phyloP scores from a whole-genome alignment of 2,888 invertebrate species.

The Tridacna gigas region DNA sequence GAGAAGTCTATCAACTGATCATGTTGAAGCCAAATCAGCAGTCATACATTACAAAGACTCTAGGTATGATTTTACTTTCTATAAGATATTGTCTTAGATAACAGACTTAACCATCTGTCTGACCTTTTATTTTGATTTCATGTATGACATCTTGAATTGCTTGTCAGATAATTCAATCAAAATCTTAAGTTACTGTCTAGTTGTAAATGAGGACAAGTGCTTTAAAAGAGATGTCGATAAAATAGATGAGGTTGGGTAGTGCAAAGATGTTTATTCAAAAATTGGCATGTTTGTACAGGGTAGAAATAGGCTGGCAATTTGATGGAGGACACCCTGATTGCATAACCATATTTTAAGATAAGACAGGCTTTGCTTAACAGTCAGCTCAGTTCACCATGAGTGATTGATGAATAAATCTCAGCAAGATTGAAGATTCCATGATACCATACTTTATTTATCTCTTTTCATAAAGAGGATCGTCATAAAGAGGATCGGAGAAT shows the following conservation, averaged over 20 bases:
- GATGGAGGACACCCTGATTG: slow-evolving; percentile 6
- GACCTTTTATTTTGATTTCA: too few relatives aligned
- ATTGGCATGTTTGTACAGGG: slow-evolving; percentile 12
- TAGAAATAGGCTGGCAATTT: slow-evolving; percentile 1
- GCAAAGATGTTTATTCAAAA: background rate
- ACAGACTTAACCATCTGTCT: too few relatives aligned
- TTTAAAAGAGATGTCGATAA: too few relatives aligned
- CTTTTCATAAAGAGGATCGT: background rate
- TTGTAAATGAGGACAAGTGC: too few relatives aligned
- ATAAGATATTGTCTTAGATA: too few relatives aligned
- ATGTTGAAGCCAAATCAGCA: slow-evolving; percentile 70
- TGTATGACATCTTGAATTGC: too few relatives aligned
- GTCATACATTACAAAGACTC: slow-evolving; percentile 59
- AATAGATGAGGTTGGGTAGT: background rate
- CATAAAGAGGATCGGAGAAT: background rate
- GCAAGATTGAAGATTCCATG: slow-evolving; percentile 10
- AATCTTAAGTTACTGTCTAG: too few relatives aligned
- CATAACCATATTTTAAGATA: slow-evolving; percentile 16
- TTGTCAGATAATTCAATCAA: too few relatives aligned
- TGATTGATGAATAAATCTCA: slow-evolving; percentile 12
- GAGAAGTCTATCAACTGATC: slow-evolving; percentile 75
- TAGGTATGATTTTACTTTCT: slow-evolving; percentile 50
- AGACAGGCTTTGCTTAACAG: slow-evolving; percentile 17
- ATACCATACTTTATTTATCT: slow-evolving; percentile 6
- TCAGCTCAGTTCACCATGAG: slow-evolving; percentile 10